A percentile compares a stretch with the other conserved stretches of the same genome.
Conservation (phyloP, 2,797 vertebrate genomes). For the Paratrypauchen microcephalus region DNA sequence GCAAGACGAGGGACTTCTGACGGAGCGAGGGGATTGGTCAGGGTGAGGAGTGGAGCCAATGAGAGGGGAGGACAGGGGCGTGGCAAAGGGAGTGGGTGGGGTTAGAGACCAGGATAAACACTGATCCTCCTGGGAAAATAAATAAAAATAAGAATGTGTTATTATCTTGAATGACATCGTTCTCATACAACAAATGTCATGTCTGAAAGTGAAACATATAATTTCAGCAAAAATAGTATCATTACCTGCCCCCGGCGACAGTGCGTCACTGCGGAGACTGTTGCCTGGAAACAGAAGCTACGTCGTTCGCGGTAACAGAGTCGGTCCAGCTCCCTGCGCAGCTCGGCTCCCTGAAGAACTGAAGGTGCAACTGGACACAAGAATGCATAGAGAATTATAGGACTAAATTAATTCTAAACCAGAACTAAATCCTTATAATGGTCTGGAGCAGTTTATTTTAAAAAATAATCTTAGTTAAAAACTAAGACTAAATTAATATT, state of each 20-base stretch:
- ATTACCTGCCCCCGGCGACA: constrained; percentile 57
- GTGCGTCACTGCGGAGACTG: constrained; percentile 68
- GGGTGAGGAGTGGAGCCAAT: not conserved
- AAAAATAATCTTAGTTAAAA: no score
- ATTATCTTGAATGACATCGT: not conserved
- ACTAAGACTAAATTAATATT: no score
- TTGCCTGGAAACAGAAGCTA: constrained; percentile 73
- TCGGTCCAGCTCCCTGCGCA: constrained; percentile 61
- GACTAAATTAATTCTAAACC: not conserved
- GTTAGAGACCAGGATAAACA: constrained; percentile 50
- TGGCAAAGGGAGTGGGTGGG: constrained; percentile 2
- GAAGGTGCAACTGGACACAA: constrained; percentile 52
- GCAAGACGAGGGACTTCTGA: constrained; percentile 1
- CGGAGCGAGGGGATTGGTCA: not conserved
- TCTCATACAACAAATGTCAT: no score
- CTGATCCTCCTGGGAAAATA: constrained; percentile 49
- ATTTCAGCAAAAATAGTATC: not conserved
- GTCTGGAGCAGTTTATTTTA: no score
- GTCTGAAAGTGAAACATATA: not conserved
- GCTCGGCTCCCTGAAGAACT: constrained; percentile 71
- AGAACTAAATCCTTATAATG: no score
- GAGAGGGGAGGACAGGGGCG: constrained; percentile 8
- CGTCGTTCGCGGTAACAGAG: constrained; percentile 74
- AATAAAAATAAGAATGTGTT: not conserved
- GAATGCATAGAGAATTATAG: not conserved